phyloP scores from a whole-genome alignment of 2,797 vertebrate species.

The Melopsittacus undulatus region DNA sequence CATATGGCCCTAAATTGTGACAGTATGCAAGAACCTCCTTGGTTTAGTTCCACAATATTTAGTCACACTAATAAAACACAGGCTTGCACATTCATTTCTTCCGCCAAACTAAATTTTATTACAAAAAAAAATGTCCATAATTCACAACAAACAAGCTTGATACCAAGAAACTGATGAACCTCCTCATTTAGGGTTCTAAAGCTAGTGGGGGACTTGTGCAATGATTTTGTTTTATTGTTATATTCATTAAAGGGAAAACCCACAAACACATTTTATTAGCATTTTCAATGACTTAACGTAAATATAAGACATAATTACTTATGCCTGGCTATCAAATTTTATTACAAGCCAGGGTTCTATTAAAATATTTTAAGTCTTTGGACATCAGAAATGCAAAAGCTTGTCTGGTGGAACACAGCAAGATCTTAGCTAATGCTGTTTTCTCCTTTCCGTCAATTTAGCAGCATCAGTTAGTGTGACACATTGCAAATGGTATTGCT shows the following conservation, averaged over 20 bases:
- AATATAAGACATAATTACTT: constrained; percentile 59
- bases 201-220: background rate
- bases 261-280: constrained; percentile 55
- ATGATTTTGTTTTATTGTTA: constrained; percentile 54
- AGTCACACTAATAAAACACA: constrained; percentile 72
- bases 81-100: constrained; percentile 71
- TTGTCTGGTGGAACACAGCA: background rate
- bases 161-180: constrained; percentile 43
- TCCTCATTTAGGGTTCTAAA: constrained; percentile 41
- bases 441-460: constrained; percentile 26
- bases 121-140: constrained; percentile 67
- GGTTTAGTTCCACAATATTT: constrained; percentile 71
- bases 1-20: constrained; percentile 61
- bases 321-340: constrained; percentile 34
- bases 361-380: constrained; percentile 36
- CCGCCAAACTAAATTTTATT: constrained; percentile 71
- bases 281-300: constrained; percentile 48
- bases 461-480: constrained; percentile 1
- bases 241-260: constrained; percentile 46
- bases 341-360: constrained; percentile 30
- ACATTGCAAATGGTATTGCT: constrained; percentile 31
- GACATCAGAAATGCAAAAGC: background rate
- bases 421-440: background rate
- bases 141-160: constrained; percentile 67
- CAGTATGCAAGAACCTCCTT: constrained; percentile 71